These are phyloP conservation scores for Dipus sagitta DNA, from an alignment of 2,797 vertebrate genomes.

Conservation along the genomic window DNA sequence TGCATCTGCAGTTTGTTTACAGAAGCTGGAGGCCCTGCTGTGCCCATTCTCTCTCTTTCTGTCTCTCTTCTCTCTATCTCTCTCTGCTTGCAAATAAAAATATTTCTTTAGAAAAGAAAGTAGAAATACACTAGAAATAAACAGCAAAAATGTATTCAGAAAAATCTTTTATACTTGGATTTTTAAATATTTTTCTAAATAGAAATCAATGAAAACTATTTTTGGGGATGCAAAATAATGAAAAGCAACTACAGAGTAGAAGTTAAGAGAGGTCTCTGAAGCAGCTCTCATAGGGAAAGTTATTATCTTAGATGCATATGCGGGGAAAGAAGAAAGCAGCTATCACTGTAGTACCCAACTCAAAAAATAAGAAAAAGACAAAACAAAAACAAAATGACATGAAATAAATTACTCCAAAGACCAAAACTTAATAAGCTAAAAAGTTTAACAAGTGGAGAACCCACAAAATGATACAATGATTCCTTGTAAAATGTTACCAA, in stretches of 20 bases:
- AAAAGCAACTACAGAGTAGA: neutral
- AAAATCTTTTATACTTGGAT: neutral
- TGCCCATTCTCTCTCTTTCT: too few species aligned
- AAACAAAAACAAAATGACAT: neutral
- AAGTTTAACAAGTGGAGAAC: constrained; percentile 19
- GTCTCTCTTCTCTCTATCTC: too few species aligned
- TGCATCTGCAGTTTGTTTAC: too few species aligned
- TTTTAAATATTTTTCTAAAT: constrained; percentile 10
- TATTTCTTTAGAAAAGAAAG: too few species aligned
- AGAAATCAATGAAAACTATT: neutral
- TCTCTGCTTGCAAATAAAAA: too few species aligned
- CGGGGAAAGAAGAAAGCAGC: constrained; percentile 14
- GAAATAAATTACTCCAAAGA: constrained; percentile 42
- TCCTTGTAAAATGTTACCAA: neutral
- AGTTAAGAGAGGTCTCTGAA: neutral
- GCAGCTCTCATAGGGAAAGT: neutral
- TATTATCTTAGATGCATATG: neutral
- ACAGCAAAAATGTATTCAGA: neutral
- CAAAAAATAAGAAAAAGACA: constrained; percentile 13
- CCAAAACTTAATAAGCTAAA: constrained; percentile 21
- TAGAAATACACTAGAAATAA: constrained; percentile 14
- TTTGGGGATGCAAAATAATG: neutral
- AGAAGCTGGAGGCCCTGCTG: too few species aligned
- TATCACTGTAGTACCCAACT: neutral
- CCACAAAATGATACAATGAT: neutral